Evolutionary conservation across 37 sponge, comb jelly and placozoan species (phyloP).

Genomic region (Chondrilla cf. caribensis): DNA sequence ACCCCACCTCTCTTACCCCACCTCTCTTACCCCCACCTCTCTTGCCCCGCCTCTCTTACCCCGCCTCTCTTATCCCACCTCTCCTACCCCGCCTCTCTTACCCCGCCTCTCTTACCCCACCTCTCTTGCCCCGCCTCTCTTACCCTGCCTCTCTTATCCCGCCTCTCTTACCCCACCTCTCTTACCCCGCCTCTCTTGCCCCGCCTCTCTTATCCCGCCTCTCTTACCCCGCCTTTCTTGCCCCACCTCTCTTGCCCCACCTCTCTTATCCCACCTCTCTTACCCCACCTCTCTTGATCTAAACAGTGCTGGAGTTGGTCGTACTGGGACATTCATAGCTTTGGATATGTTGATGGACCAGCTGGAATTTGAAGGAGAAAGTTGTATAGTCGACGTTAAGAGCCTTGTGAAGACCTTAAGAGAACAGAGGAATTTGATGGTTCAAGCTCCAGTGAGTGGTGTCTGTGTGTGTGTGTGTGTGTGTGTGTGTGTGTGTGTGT

Average conservation of each 20-base stretch:
- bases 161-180: neutral
- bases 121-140: neutral
- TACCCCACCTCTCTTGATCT: neutral
- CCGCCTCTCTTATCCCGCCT: neutral
- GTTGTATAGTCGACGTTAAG: neutral
- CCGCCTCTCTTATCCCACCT: neutral
- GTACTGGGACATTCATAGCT: neutral
- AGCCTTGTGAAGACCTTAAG: neutral
- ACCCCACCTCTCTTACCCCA: neutral
- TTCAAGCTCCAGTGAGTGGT: slow-evolving; percentile 10
- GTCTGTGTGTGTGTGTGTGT: neutral
- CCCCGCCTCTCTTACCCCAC: neutral
- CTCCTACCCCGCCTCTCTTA: neutral
- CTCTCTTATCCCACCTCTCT: neutral
- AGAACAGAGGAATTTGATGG: neutral
- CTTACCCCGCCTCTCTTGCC: neutral
- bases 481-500: neutral
- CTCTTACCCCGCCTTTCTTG: neutral
- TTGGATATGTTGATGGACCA: slow-evolving; percentile 16
- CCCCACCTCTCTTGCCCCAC: neutral
- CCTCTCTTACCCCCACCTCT: neutral
- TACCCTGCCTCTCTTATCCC: neutral
- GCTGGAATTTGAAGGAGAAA: slow-evolving; percentile 8
- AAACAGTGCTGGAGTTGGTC: slow-evolving; percentile 15
- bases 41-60: neutral